Base-by-base conservation (phyloP, 2,888 invertebrate species). In the Harpalus rubripes region DNA sequence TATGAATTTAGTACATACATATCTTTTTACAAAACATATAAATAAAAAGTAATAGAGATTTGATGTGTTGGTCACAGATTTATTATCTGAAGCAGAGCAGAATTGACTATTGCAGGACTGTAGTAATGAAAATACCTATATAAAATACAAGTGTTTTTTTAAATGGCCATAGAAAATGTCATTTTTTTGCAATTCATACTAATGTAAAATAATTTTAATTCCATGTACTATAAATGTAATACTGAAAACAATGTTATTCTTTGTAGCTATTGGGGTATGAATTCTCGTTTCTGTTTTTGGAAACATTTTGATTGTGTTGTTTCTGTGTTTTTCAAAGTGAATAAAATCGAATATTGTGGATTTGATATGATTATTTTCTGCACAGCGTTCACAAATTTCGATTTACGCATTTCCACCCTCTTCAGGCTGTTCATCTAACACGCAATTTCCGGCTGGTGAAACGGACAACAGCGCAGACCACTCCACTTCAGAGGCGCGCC, bases 361-460 rank as follows among this genome's bases (percentile, higher is more conserved):
- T 8, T 52, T 52, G 44, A 52, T 52, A 52, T 52, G 44, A 52
- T 52, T 52, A 52, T 52, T 52, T 52, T 52, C 44, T 5, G 44
- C 44, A 52, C 44, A 52, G 44, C 44, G 44, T 52, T 52, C 44
- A 52, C 44, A 63, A 63, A 63, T 63, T 63, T 63, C 22, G 63
- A 63, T 8, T 18, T 26, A 7, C 63, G 22, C 63, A 22, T 22
- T 63, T 10, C 41, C 72, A n/a, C 39, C 72, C 41, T 41, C n/a
- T 72, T 15, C 63, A 26, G 44, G 44, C 44, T 39, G 72, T 72
- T 44, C 72, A 72, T 72, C 72, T 72, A 72, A 72, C 72, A 72
- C 72, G 72, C 72, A 72, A 72, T 72, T 72, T 72, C 72, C 72
- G 72, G 72, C 6, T 41, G 15, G 44, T 39, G 41, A 72, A 72